These are phyloP conservation scores for Mactra quadrangularis DNA, from an alignment of 1,140 invertebrate species.

Conservation along the genomic window DNA sequence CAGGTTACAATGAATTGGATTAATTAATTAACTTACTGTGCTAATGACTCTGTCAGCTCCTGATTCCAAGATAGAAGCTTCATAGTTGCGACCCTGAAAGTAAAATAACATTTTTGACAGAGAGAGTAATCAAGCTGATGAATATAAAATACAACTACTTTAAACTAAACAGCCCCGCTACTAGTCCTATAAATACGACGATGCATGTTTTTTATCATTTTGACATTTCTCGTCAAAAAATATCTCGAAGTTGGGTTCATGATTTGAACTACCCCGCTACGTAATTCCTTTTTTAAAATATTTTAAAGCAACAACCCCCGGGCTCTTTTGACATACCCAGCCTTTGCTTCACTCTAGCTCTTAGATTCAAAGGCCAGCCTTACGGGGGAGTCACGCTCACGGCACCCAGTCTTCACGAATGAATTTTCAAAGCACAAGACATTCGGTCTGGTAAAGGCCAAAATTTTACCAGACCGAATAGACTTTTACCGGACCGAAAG, in stretches of 20 bases:
- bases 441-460: too few species aligned
- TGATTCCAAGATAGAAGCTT: conserved; percentile 60
- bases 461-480: too few species aligned
- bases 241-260: too few species aligned
- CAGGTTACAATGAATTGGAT: too few species aligned
- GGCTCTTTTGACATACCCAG: not conserved
- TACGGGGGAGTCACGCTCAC: too few species aligned
- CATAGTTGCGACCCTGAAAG: conserved; percentile 61
- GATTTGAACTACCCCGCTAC: not conserved
- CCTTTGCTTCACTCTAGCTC: not conserved
- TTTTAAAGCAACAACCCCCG: not conserved
- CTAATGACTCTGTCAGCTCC: conserved; percentile 59
- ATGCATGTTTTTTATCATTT: too few species aligned
- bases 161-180: not conserved
- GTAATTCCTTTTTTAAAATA: not conserved
- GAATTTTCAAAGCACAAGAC: too few species aligned
- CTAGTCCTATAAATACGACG: not conserved
- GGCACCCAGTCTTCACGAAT: too few species aligned
- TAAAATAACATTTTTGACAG: not conserved
- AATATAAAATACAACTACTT: not conserved
- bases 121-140: not conserved
- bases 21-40: conserved; percentile 47
- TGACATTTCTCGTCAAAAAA: too few species aligned
- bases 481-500: too few species aligned
- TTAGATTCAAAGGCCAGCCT: too few species aligned